Percentiles rank a stretch among this genome's conserved stretches.
phyloP scores from a whole-genome alignment of 2,113 vertebrate species.

The Corvus hawaiiensis region DNA sequence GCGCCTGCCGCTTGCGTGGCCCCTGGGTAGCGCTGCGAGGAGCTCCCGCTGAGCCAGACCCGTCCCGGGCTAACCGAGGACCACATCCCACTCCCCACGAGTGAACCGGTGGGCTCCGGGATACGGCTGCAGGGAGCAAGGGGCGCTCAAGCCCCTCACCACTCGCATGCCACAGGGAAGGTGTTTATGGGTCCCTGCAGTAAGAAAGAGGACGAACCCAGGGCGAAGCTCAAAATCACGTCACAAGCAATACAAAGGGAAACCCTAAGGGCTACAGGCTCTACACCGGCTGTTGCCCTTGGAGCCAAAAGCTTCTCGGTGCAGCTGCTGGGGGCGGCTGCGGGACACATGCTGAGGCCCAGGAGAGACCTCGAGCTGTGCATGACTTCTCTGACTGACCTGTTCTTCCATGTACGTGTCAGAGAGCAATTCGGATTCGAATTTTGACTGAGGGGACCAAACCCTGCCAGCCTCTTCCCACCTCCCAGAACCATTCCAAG shows the following conservation, averaged over 20 bases:
- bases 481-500: background rate
- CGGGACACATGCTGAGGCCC: background rate
- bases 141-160: rapidly evolving
- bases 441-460: background rate
- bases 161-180: background rate
- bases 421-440: rapidly evolving
- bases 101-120: background rate
- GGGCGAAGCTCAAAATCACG: background rate
- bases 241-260: background rate
- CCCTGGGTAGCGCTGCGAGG: too few species aligned
- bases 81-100: rapidly evolving
- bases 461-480: background rate
- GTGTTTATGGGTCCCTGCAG: background rate
- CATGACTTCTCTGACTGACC: background rate
- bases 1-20: background rate
- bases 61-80: background rate
- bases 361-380: background rate
- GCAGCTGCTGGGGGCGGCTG: background rate
- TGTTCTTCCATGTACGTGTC: rapidly evolving
- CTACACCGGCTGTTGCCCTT: background rate
- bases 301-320: background rate
- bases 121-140: background rate
- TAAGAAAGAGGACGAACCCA: background rate
- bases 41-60: background rate
- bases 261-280: background rate